A percentile compares a stretch with the other conserved stretches of the same genome.
phyloP scores from a whole-genome alignment of 2,113 vertebrate species.

The Chaenogobius annularis region DNA sequence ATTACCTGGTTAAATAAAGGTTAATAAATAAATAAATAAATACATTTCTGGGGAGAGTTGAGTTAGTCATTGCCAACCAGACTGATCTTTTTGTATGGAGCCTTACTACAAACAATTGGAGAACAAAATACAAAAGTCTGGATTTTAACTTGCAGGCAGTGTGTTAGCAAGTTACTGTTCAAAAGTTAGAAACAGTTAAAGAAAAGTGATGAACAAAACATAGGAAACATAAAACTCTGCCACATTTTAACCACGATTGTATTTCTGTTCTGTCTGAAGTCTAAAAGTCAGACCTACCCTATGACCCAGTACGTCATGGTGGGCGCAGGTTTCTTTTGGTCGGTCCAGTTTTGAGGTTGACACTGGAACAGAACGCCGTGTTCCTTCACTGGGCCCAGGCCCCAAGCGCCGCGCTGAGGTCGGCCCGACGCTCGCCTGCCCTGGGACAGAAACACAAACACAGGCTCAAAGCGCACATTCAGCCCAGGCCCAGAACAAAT shows the following conservation, averaged over 20 bases:
- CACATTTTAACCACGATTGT: background rate
- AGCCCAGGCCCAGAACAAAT: background rate
- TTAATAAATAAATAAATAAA: too few species aligned
- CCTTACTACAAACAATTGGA: background rate
- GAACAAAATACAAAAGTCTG: too few species aligned
- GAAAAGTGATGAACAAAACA: background rate
- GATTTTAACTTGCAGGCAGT: too few species aligned
- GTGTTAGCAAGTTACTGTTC: too few species aligned
- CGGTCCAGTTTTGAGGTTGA: slow-evolving; percentile 89
- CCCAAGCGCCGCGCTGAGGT: slow-evolving; percentile 58
- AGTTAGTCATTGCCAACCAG: too few species aligned
- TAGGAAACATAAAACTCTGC: background rate
- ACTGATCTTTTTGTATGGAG: background rate
- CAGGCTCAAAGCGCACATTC: background rate
- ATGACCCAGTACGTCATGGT: slow-evolving; percentile 97
- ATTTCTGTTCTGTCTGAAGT: background rate
- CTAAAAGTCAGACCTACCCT: slow-evolving; percentile 76
- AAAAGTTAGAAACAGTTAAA: background rate
- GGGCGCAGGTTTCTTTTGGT: slow-evolving; percentile 88
- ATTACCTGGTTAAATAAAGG: too few species aligned
- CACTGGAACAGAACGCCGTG: slow-evolving; percentile 94
- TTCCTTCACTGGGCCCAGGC: slow-evolving; percentile 83
- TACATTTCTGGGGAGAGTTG: too few species aligned
- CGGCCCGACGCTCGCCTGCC: slow-evolving; percentile 44
- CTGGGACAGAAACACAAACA: slow-evolving; percentile 23